Evolutionary conservation across 2,888 invertebrate genomes (phyloP).

Genomic region (Epinotia demarniana): DNA sequence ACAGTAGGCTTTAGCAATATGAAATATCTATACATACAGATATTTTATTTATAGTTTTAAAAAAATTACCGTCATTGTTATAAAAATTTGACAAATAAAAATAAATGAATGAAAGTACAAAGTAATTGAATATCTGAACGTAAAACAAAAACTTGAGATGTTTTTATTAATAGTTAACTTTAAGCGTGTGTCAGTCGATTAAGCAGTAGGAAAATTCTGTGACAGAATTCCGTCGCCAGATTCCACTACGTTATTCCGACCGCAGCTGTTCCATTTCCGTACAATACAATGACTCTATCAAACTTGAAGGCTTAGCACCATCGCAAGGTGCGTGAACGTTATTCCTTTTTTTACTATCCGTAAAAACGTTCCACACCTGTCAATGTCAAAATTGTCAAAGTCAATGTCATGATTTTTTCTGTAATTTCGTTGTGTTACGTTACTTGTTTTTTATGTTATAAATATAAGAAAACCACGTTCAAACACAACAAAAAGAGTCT

Average conservation of each 20-base stretch:
- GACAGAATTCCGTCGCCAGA: too few relatives aligned
- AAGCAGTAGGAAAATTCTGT: neutral
- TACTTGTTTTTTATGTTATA: slow-evolving; percentile 35
- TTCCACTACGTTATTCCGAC: too few relatives aligned
- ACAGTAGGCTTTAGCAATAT: neutral
- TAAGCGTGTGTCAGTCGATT: neutral
- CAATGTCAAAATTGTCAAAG: slow-evolving; percentile 35
- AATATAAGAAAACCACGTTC: slow-evolving; percentile 6
- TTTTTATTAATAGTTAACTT: neutral
- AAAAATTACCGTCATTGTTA: too few relatives aligned
- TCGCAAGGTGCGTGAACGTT: too few relatives aligned
- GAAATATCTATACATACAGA: neutral
- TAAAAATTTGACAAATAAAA: too few relatives aligned
- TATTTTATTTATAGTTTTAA: too few relatives aligned
- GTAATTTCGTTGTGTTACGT: slow-evolving; percentile 29
- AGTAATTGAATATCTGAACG: neutral
- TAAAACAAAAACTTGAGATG: neutral
- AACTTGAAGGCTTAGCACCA: too few relatives aligned
- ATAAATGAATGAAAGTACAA: neutral
- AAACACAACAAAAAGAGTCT: neutral
- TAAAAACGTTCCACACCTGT: slow-evolving; percentile 26
- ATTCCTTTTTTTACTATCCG: neutral
- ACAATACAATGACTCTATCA: too few relatives aligned
- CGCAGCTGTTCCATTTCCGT: too few relatives aligned
- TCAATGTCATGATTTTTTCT: slow-evolving; percentile 38